Conservation (phyloP, 2,797 vertebrate species). For the Bradypodion pumilum region DNA sequence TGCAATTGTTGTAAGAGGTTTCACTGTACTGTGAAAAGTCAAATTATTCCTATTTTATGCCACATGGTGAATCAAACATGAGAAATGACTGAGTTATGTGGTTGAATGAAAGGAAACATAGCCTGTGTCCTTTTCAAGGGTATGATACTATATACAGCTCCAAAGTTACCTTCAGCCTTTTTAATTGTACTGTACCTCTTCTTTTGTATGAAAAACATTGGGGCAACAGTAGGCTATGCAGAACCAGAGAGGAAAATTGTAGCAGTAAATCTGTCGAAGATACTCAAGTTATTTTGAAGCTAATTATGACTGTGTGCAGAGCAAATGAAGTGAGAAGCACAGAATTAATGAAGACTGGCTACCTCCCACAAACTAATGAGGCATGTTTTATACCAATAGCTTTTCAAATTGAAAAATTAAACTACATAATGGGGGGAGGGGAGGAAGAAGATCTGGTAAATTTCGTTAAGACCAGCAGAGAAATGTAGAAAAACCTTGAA, state of each 20-base stretch:
- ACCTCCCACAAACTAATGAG: conserved; percentile 79
- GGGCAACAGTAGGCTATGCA: conserved; percentile 44
- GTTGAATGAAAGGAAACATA: conserved; percentile 23
- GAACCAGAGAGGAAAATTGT: conserved; percentile 60
- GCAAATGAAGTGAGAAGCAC: conserved; percentile 81
- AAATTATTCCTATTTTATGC: background rate
- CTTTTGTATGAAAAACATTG: conserved; percentile 52
- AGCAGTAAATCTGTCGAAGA: conserved; percentile 77
- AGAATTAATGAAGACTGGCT: conserved; percentile 78
- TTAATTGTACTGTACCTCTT: conserved; percentile 5
- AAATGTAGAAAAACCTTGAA: conserved; percentile 47
- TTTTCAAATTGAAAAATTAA: conserved; percentile 77
- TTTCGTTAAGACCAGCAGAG: conserved; percentile 46
- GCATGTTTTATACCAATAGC: conserved; percentile 72
- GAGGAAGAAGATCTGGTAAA: conserved; percentile 5
- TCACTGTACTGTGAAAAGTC: background rate
- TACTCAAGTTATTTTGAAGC: conserved; percentile 78
- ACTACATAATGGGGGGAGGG: conserved; percentile 29
- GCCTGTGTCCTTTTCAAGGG: conserved; percentile 14
- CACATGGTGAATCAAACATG: conserved; percentile 11
- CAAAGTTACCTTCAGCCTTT: conserved; percentile 23
- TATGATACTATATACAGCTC: conserved; percentile 34
- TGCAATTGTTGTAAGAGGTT: too few species aligned
- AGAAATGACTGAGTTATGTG: conserved; percentile 39
- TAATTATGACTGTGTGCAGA: conserved; percentile 81